Evolutionary conservation across 2,888 invertebrate species (phyloP).

Genomic region (Arctia plantaginis): DNA sequence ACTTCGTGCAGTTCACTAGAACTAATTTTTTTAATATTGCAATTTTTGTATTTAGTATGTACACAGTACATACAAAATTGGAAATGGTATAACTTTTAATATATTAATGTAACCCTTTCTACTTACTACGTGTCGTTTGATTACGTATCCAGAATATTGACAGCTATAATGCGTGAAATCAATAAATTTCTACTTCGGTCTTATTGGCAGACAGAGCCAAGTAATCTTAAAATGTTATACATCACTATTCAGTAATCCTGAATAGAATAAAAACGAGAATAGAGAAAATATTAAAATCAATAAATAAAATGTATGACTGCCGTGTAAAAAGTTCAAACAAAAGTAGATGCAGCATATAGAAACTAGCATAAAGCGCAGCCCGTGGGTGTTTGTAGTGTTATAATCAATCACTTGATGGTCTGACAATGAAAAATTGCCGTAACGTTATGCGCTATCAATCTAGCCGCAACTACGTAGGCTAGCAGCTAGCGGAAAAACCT

Average conservation of each 20-base stretch:
- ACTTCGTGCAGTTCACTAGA: too few species aligned
- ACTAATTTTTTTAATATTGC: too few species aligned
- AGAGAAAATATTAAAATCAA: neutral
- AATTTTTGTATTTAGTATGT: too few species aligned
- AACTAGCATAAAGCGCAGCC: slow-evolving; percentile 26
- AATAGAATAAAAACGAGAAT: neutral
- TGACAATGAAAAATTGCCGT: slow-evolving; percentile 47
- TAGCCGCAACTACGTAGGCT: slow-evolving; percentile 20
- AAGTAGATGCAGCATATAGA: slow-evolving; percentile 14
- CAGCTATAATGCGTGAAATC: too few species aligned
- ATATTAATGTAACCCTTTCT: too few species aligned
- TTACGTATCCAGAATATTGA: too few species aligned
- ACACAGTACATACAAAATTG: too few species aligned
- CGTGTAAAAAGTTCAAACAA: neutral
- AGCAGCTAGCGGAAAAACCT: slow-evolving; percentile 32
- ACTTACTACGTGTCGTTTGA: too few species aligned
- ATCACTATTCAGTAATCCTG: neutral
- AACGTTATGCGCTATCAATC: slow-evolving; percentile 26
- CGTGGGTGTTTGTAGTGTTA: slow-evolving; percentile 17
- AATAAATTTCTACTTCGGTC: neutral
- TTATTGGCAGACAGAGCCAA: neutral
- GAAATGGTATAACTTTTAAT: too few species aligned
- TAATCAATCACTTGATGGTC: slow-evolving; percentile 40
- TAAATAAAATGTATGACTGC: neutral
- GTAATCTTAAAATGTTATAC: neutral